Evolutionary conservation across 2,113 vertebrate genomes (phyloP).

Genomic region (Sturnira hondurensis): DNA sequence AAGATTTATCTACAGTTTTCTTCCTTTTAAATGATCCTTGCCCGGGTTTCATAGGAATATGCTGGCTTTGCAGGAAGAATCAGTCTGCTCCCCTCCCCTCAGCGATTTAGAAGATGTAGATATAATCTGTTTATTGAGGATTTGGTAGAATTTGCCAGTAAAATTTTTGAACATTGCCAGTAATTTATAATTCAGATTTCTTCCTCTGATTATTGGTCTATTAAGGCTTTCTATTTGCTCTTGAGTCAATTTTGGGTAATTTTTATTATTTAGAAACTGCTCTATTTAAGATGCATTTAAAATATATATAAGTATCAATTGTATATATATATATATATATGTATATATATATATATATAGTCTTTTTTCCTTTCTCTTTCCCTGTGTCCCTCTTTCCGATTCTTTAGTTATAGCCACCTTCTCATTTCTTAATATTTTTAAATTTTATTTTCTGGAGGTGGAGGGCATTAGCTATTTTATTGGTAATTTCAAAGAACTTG

Average conservation of each 20-base stretch:
- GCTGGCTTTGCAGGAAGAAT: not conserved
- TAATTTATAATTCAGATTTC: slow-evolving; percentile 5
- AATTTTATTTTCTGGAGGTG: slow-evolving; percentile 5
- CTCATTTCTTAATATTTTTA: slow-evolving; percentile 16
- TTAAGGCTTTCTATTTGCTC: slow-evolving; percentile 28
- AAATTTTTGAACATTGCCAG: not conserved
- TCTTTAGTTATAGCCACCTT: not conserved
- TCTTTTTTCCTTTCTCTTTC: not conserved
- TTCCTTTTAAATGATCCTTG: not conserved
- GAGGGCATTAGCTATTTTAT: not conserved
- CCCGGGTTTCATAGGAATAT: not conserved
- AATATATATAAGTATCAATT: not conserved
- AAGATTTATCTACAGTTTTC: not conserved
- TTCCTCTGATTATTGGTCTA: not conserved
- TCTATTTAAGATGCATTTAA: not conserved
- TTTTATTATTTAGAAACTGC: not conserved
- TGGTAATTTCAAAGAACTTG: slow-evolving; percentile 29
- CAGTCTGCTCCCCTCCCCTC: not conserved
- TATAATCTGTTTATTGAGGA: not conserved
- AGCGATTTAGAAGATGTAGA: not conserved
- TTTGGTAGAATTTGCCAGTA: slow-evolving; percentile 23
- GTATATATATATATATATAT: too few relatives aligned
- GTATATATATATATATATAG: too few relatives aligned
- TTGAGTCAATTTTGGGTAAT: slow-evolving; percentile 44
- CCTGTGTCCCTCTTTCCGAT: not conserved